These are phyloP conservation scores for Acrossocheilus wenchowensis DNA, from an alignment of 2,797 vertebrate species.

Conservation along the genomic window DNA sequence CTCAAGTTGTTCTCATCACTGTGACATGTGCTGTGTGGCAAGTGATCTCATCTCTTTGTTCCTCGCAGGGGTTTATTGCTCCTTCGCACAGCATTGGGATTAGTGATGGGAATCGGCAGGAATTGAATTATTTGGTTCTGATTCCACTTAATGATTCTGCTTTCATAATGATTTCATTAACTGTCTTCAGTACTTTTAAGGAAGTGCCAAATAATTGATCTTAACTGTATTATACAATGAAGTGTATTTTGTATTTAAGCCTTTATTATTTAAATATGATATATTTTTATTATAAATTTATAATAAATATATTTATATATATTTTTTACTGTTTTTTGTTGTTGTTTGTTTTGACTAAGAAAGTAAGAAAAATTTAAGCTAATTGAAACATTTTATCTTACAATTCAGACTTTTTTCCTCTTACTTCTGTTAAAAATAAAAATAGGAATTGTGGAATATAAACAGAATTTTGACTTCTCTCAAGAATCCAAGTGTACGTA, in stretches of 20 bases:
- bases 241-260: neutral
- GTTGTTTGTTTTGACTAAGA: neutral
- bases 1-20: slow-evolving; percentile 44
- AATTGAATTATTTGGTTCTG: slow-evolving; percentile 11
- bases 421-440: too few species aligned
- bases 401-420: neutral
- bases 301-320: too few species aligned
- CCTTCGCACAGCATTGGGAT: neutral
- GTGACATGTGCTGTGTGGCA: slow-evolving; percentile 45
- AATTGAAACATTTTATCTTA: neutral
- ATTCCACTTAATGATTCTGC: slow-evolving; percentile 24
- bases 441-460: neutral
- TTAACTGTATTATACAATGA: neutral
- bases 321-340: too few species aligned
- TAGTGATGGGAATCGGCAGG: slow-evolving; percentile 15
- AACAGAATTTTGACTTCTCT: neutral
- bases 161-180: slow-evolving; percentile 4
- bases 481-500: neutral
- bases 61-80: slow-evolving; percentile 29
- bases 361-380: neutral
- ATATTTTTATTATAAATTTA: too few species aligned
- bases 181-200: neutral
- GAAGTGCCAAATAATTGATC: neutral
- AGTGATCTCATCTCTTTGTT: slow-evolving; percentile 43
- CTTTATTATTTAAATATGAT: too few species aligned